phyloP scores from a whole-genome alignment of 2,888 invertebrate species.

The Drosophila suboccidentalis region DNA sequence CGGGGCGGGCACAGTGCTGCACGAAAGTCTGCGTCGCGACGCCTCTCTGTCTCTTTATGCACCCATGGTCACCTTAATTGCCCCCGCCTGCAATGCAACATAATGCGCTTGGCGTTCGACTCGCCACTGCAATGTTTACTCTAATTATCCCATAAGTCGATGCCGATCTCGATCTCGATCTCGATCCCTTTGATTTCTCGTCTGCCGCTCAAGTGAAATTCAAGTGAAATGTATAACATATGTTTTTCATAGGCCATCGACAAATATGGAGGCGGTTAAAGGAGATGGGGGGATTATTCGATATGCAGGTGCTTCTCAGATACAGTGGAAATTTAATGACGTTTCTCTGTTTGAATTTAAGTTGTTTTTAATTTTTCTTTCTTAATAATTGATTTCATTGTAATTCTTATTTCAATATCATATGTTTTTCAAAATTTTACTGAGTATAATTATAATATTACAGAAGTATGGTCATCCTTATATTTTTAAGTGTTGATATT shows the following conservation, averaged over 20 bases:
- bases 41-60: conserved; percentile 51
- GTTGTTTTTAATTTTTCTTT: too few species aligned
- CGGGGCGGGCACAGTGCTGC: conserved; percentile 59
- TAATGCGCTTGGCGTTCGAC: conserved; percentile 68
- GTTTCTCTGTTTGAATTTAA: neutral
- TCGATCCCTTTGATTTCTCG: conserved; percentile 49
- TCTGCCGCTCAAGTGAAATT: conserved; percentile 59
- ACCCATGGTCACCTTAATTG: conserved; percentile 72
- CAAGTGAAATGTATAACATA: conserved; percentile 58
- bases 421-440: neutral
- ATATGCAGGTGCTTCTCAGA: conserved; percentile 3
- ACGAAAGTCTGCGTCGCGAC: conserved; percentile 43
- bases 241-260: conserved; percentile 15
- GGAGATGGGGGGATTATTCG: neutral
- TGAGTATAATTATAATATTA: neutral
- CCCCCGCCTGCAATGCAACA: conserved; percentile 24
- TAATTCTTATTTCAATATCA: too few species aligned
- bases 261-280: neutral
- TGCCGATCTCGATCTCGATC: conserved; percentile 48
- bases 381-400: too few species aligned
- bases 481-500: neutral
- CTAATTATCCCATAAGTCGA: conserved; percentile 63
- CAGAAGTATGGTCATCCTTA: neutral
- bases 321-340: neutral
- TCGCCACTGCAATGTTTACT: conserved; percentile 52